Conservation (phyloP, 2,888 invertebrate genomes). For the Nomada fucata region DNA sequence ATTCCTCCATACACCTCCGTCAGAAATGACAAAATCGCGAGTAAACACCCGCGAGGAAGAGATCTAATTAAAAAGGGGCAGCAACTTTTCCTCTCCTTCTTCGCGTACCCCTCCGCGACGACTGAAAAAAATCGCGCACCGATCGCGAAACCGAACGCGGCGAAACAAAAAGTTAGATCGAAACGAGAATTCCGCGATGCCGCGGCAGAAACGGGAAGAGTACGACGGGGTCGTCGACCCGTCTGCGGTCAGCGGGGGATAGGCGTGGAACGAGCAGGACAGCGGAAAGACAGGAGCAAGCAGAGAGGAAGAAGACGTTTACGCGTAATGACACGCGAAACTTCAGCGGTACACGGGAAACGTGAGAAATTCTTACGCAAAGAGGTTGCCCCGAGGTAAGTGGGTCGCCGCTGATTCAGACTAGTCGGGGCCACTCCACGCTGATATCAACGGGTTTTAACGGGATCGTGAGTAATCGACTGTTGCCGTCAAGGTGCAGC, state of each 20-base stretch:
- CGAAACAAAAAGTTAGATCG: not conserved
- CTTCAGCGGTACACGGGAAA: conserved; percentile 49
- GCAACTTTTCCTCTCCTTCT: too few species aligned
- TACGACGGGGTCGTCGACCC: conserved; percentile 43
- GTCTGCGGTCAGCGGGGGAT: conserved; percentile 31
- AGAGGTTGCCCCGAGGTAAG: conserved; percentile 65
- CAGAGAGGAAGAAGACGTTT: conserved; percentile 49
- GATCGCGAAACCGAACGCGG: not conserved
- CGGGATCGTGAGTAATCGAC: conserved; percentile 81
- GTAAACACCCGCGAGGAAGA: too few species aligned
- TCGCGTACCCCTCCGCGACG: too few species aligned
- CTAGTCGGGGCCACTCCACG: conserved; percentile 62
- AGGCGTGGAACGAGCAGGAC: conserved; percentile 12
- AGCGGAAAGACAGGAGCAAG: conserved; percentile 16
- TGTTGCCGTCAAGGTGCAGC: conserved; percentile 47
- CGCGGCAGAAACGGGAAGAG: conserved; percentile 17
- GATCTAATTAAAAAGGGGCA: too few species aligned
- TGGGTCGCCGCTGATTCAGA: conserved; percentile 72
- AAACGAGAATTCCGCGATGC: conserved; percentile 19
- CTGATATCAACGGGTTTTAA: conserved; percentile 75
- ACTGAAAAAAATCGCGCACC: not conserved
- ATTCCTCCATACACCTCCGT: too few species aligned
- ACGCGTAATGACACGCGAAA: conserved; percentile 57
- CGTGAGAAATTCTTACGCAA: conserved; percentile 66
- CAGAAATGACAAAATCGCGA: too few species aligned